Base-by-base conservation (phyloP, 2,113 vertebrate species). In the Labeo rohita region DNA sequence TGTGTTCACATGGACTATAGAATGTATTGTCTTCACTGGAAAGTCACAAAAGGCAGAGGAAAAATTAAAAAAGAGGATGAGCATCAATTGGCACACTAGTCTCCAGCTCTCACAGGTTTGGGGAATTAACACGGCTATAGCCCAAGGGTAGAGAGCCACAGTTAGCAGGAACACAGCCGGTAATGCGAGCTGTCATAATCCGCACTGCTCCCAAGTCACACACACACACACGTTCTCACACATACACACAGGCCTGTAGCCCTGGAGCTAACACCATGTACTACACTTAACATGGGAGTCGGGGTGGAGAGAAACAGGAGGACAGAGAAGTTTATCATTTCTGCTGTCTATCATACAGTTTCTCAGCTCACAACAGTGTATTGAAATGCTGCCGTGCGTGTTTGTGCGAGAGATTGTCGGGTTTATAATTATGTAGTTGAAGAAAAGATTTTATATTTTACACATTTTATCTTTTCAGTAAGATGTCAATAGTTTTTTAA, bases 121-220 rank as follows among this genome's bases (percentile, higher is more conserved):
- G 79, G 83, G 87, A 86, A 86, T 91, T 91, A 91, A 87, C 88
- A 91, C 79, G 76, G 88, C 84, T 89, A 76, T 88, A 87, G 85
- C 86, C 86, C 86, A 87, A 86, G 81, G 88, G 85, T 87, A 84
- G n/a, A 70, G 61, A 80, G 59, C 59, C 43, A 80, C 43, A 47
- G 78, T 87, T 86, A 85, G 84, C 83, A 87, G 77, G 72, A 87
- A 74, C 83, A 89, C 82, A 87, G 84, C 80, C 78, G 81, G 80
- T 91, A 89, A 89, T 89, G 52, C 81, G 84, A 89, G 89, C 88
- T 90, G 89, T 90, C 89, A 91, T 89, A 81, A 82, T 63, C 80
- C 39, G 6, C 49, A 83, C 80, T 78, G 56, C 56, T 84, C 65
- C 34, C 10, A 28, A 52, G 16, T 86, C 80, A 63, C 52, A 78